Conservation (phyloP, 2,888 invertebrate genomes). For the Steinernema scapterisci region DNA sequence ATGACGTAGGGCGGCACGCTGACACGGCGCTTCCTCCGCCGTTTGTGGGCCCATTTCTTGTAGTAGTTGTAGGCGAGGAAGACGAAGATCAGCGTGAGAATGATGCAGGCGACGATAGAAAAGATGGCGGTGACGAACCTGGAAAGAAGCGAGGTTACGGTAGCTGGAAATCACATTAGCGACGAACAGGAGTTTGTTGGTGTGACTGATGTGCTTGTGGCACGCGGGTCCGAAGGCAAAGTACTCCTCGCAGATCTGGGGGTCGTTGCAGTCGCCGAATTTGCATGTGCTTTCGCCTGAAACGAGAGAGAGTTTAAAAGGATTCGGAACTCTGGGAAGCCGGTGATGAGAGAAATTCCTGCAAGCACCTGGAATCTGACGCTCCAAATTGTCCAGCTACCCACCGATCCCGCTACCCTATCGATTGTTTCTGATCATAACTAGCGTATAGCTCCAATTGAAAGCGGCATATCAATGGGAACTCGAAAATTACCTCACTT, state of each 20-base stretch:
- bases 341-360: too few species aligned
- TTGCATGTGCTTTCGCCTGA: constrained; percentile 25
- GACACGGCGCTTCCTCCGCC: neutral
- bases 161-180: neutral
- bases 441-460: too few species aligned
- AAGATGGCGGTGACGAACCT: constrained; percentile 12
- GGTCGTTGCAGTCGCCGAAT: constrained; percentile 18
- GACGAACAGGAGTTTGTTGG: constrained; percentile 18
- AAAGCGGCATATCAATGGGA: too few species aligned
- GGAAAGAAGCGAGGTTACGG: neutral
- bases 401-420: too few species aligned
- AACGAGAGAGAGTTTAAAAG: neutral
- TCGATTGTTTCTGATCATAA: too few species aligned
- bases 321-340: too few species aligned
- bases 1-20: constrained; percentile 19
- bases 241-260: constrained; percentile 18
- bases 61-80: constrained; percentile 19
- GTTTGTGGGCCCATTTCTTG: neutral
- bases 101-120: constrained; percentile 25
- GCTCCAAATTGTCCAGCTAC: too few species aligned
- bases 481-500: too few species aligned
- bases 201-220: constrained; percentile 25
- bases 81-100: neutral
- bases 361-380: too few species aligned
- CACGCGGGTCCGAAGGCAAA: constrained; percentile 18